A percentile compares a stretch with the other conserved stretches of the same genome.
Conservation (phyloP, 2,888 invertebrate genomes). For the Hoplodrina blanda region DNA sequence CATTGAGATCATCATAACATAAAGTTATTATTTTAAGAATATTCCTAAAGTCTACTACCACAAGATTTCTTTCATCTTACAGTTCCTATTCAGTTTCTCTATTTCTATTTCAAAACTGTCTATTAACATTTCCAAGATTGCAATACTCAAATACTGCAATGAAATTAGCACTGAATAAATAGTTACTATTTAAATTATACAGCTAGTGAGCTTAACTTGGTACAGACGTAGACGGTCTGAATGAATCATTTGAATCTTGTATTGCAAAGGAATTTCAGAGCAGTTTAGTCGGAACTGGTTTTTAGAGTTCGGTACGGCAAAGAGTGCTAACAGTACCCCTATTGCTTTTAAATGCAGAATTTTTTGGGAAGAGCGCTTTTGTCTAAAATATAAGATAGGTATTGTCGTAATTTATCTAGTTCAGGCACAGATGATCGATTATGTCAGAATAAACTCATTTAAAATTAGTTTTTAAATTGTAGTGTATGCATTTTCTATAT, state of each 20-base stretch:
- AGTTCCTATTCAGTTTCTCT: not conserved
- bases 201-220: constrained; percentile 10
- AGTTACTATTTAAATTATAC: constrained; percentile 46
- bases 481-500: too few species aligned
- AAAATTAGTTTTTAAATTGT: too few species aligned
- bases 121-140: constrained; percentile 3
- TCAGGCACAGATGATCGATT: too few species aligned
- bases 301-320: not conserved
- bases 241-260: constrained; percentile 19
- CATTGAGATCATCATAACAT: too few species aligned
- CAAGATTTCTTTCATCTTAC: not conserved
- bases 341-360: too few species aligned
- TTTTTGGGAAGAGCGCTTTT: too few species aligned
- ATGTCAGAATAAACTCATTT: too few species aligned
- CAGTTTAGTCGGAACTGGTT: constrained; percentile 4
- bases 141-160: constrained; percentile 16
- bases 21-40: too few species aligned
- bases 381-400: too few species aligned
- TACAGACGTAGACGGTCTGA: constrained; percentile 4
- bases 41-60: not conserved
- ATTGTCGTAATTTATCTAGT: too few species aligned
- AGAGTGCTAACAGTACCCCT: too few species aligned
- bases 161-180: constrained; percentile 44
- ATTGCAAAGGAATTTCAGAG: constrained; percentile 25
- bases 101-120: not conserved